Evolutionary conservation across 2,888 invertebrate genomes (phyloP), one percentile per base, ranked within the genome.

Genomic region (Temnothorax unifasciatus): DNA sequence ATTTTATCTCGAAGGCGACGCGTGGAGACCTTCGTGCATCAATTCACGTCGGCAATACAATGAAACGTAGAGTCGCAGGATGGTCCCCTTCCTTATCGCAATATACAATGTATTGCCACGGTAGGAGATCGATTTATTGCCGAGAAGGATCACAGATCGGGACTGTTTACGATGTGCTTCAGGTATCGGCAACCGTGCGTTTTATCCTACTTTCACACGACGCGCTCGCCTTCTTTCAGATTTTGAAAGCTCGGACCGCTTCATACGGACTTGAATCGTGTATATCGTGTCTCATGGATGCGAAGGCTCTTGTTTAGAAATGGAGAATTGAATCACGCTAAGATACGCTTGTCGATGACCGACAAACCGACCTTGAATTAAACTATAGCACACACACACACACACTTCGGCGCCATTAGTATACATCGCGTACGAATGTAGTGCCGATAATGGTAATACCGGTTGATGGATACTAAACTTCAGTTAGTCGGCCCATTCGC

Each of bases 311-410:
- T 59, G 21, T 81, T 64, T 57, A 18, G 61, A 79, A 81, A 83
- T 75, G 15, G 82, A 76, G 69, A 82, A 64, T 85, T 64, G 44
- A 85, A 83, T 84, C 64, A 63, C 73, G 69, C 68, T 85, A 83
- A 75, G 69, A 54, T 63, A 29, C 69, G 77, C 47, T 73, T 73
- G 82, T 84, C 76, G 84, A 85, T 86, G 74, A 88, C 86, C 73
- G 86, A 86, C 91, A 90, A 91, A 89, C 85, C 38, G 90, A 90
- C 85, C 90, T 88, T 90, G 90, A 90, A 92, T 89, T 63, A 88
- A 91, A 93, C 89, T 92, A 92, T 88, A 91, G 91, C 89, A 92
- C 90, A n/a, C n/a, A n/a, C n/a, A n/a, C n/a, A n/a, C n/a, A n/a
- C n/a, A 89, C 88, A 52, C 9, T 25, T 88, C 89, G 38, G 38